phyloP scores from a whole-genome alignment of 2,113 vertebrate species.

The Chionis minor region DNA sequence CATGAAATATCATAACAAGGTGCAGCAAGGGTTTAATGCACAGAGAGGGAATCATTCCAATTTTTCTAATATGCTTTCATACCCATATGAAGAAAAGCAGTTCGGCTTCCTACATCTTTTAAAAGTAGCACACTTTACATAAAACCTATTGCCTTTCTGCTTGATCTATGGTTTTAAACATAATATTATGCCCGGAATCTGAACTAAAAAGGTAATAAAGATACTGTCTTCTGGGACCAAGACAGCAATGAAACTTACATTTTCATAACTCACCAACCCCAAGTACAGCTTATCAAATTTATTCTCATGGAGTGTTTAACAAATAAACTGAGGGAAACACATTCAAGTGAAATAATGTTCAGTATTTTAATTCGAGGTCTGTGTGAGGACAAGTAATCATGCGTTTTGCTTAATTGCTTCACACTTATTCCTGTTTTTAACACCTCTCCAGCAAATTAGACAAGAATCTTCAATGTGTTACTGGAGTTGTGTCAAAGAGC shows the following conservation, averaged over 20 bases:
- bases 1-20: conserved; percentile 34
- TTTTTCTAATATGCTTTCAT: conserved; percentile 65
- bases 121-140: conserved; percentile 51
- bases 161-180: conserved; percentile 67
- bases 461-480: conserved; percentile 47
- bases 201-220: conserved; percentile 64
- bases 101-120: conserved; percentile 65
- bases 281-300: conserved; percentile 54
- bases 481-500: conserved; percentile 56
- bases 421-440: conserved; percentile 61
- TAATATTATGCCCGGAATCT: conserved; percentile 58
- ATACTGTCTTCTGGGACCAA: conserved; percentile 45
- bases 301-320: conserved; percentile 56
- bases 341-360: conserved; percentile 49
- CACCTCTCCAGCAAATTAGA: conserved; percentile 60
- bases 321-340: conserved; percentile 52
- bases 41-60: conserved; percentile 43
- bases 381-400: conserved; percentile 57
- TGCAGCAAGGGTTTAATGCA: conserved; percentile 29
- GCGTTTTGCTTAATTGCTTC: conserved; percentile 72
- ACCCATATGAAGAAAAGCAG: conserved; percentile 54
- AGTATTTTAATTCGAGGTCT: conserved; percentile 9
- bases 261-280: conserved; percentile 60
- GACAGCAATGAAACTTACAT: conserved; percentile 62
- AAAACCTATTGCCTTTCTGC: conserved; percentile 62